A percentile compares a stretch with the other conserved stretches of the same genome.
Evolutionary conservation across 92 coral and sea anemone species (phyloP).

Genomic region (Palythoa grandiflora): DNA sequence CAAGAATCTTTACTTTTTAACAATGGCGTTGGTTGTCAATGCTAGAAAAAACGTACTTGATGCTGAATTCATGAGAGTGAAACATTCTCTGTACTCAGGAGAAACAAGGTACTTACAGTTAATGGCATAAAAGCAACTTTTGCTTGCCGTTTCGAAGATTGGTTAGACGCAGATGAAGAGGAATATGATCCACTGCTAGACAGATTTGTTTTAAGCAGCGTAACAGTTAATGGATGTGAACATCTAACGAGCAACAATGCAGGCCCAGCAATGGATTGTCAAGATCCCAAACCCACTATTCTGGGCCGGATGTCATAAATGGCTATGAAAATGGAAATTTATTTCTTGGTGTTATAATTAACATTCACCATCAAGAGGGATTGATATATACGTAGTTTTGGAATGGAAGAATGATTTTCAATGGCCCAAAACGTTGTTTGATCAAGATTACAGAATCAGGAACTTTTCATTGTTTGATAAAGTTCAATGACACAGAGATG

Average conservation of each 20-base stretch:
- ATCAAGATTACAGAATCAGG: background rate
- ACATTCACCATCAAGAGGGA: conserved; percentile 1
- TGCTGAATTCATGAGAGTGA: background rate
- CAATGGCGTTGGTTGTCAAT: background rate
- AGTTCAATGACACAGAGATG: background rate
- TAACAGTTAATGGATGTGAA: background rate
- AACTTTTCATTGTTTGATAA: background rate
- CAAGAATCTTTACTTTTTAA: background rate
- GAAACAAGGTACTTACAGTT: background rate
- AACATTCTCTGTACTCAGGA: background rate
- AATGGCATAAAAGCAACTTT: background rate
- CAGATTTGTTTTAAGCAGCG: background rate
- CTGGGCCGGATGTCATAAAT: background rate
- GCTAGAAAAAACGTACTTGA: background rate
- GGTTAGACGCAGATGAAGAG: background rate
- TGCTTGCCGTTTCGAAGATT: background rate
- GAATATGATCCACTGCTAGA: background rate
- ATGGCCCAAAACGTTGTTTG: background rate
- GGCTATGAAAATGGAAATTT: background rate
- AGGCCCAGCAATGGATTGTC: background rate
- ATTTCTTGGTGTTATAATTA: conserved; percentile 2
- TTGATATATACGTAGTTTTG: background rate
- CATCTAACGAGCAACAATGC: background rate
- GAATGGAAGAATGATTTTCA: conserved; percentile 1
- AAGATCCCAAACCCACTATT: background rate